Percentiles rank a stretch among this genome's conserved stretches.
Evolutionary conservation across 2,113 vertebrate genomes (phyloP).

Genomic region (Melanostigma gelatinosum): DNA sequence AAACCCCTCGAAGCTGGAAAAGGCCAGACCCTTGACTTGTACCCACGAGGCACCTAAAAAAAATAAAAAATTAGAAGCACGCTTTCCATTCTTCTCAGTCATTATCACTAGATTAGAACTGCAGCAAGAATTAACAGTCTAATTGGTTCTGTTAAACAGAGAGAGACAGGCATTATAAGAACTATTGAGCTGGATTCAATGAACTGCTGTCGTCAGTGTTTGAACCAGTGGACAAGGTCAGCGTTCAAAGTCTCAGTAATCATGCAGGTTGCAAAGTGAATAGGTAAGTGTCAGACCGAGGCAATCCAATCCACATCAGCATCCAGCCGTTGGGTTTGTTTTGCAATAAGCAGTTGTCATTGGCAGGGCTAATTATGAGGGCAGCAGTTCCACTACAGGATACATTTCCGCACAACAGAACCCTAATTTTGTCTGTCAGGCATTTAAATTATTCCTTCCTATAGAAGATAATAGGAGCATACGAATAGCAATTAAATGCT

Average conservation of each 20-base stretch:
- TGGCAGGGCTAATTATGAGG: conserved; percentile 75
- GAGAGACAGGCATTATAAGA: conserved; percentile 56
- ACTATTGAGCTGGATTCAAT: conserved; percentile 62
- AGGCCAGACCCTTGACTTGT: conserved; percentile 65
- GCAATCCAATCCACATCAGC: conserved; percentile 67
- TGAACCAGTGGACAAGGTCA: conserved; percentile 63
- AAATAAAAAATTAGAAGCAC: conserved; percentile 28
- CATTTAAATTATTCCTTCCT: conserved; percentile 78
- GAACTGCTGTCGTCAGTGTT: conserved; percentile 27
- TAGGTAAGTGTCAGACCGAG: conserved; percentile 51
- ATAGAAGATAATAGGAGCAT: conserved; percentile 74
- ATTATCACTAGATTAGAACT: conserved; percentile 68
- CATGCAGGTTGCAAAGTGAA: conserved; percentile 51
- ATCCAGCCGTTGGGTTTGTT: conserved; percentile 67
- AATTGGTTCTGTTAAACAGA: conserved; percentile 71
- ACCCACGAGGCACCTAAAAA: conserved; percentile 35
- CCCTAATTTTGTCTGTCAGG: conserved; percentile 73
- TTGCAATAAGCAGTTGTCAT: conserved; percentile 66
- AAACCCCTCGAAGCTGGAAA: conserved; percentile 69
- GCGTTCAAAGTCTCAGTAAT: conserved; percentile 49
- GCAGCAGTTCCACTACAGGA: conserved; percentile 61
- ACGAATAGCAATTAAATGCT: conserved; percentile 79
- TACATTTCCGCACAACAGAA: conserved; percentile 69
- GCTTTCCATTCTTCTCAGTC: conserved; percentile 61
- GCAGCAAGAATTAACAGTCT: conserved; percentile 63